These are phyloP conservation scores for Caenorhabditis becei DNA, from an alignment of 2,888 invertebrate species.

Conservation along the genomic window DNA sequence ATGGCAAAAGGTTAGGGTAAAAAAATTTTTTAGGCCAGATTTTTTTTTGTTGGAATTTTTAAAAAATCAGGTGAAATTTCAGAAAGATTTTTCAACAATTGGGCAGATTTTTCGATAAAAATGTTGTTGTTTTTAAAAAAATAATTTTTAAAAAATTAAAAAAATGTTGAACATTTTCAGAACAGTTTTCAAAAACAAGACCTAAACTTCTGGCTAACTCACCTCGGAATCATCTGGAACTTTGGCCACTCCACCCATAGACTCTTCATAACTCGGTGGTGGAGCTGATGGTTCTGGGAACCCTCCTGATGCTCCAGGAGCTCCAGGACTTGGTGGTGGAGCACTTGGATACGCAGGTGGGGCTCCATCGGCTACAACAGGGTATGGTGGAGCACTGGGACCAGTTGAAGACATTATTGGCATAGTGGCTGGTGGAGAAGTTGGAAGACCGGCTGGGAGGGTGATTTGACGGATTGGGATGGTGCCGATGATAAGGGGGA, in stretches of 20 bases:
- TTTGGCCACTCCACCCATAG: slow-evolving; percentile 27
- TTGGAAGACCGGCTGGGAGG: neutral
- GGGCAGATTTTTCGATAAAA: no score
- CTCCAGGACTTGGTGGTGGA: neutral
- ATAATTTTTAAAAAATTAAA: no score
- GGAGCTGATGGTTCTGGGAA: neutral
- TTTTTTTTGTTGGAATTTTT: no score
- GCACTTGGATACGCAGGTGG: slow-evolving; percentile 6
- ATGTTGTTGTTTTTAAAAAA: no score
- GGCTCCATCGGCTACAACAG: slow-evolving; percentile 10
- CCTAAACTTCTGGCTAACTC: neutral
- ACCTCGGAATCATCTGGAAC: slow-evolving; percentile 33
- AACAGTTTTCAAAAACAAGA: no score
- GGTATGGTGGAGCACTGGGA: slow-evolving; percentile 31
- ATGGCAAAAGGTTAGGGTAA: no score
- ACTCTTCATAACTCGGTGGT: slow-evolving; percentile 55
- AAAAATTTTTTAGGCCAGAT: no score
- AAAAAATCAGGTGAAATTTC: neutral
- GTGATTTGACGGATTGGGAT: slow-evolving; percentile 34
- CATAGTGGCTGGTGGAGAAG: slow-evolving; percentile 17
- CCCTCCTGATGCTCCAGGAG: no score
- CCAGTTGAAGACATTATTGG: slow-evolving; percentile 1
- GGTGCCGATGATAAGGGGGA: slow-evolving; percentile 47
- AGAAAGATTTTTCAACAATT: no score
- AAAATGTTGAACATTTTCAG: no score